Base-by-base conservation (phyloP, 2,113 vertebrate genomes). In the Hemiprocne comata region DNA sequence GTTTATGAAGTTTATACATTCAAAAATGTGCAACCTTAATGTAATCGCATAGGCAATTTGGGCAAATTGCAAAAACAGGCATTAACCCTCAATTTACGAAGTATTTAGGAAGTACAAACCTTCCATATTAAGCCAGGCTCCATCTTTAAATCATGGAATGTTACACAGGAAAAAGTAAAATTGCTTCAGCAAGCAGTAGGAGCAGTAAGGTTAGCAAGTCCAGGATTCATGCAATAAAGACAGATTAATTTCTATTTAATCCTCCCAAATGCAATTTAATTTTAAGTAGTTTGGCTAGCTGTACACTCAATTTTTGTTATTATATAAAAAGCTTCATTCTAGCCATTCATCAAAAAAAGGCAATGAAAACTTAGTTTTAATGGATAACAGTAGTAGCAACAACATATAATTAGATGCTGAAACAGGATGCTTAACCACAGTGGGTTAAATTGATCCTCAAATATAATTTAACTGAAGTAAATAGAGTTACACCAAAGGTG, bases 241-340 rank as follows among this genome's bases (percentile, higher is more conserved):
- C 19, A 76, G 55, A 77, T 93, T 80, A 90, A 95, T 96, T 85
- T 90, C 65, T 87, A 92, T 88, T 95, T 90, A 61, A 97, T 83
- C 93, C 18, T 24, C 48, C 31, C 40, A 71, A 81, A 86, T 7
- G 31, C 67, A 84, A 60, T 90, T 96, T 91, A 85, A 88, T 85
- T 87, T 87, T 51, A 90, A 90, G 53, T 81, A 72, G 72, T 90
- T 92, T 86, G 40, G 23, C n/a, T 88, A 74, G 24, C 33, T 51
- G 13, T 36, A 90, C 55, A 60, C 33, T 84, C 76, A 28, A 29
- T 54, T 95, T 85, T 91, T 89, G 54, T 73, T 86, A 70, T 80
- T 77, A 57, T 23, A 95, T 66, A 44, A 90, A 89, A 93, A 81
- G 64, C 24, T 64, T 66, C 9, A 38, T 82, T 93, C 71, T 13